Conservation (phyloP, 2,888 invertebrate species). For the Rhamphomyia laevipes region DNA sequence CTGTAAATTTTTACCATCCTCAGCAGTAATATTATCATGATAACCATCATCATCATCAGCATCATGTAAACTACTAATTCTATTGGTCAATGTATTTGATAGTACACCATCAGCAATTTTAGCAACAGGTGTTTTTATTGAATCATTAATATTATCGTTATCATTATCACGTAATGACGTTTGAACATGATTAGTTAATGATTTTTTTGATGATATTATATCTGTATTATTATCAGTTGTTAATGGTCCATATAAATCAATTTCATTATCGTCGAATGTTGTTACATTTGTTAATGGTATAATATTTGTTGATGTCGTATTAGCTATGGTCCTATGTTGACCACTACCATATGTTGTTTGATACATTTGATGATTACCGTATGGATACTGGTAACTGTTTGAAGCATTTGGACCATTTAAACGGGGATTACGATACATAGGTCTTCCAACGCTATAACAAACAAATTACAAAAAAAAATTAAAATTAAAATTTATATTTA, state of each 20-base stretch:
- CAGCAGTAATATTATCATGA: background rate
- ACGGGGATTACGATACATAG: slow-evolving; percentile 7
- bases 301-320: background rate
- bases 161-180: background rate
- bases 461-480: background rate
- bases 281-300: background rate
- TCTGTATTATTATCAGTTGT: slow-evolving; percentile 7
- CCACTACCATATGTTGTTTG: slow-evolving; percentile 6
- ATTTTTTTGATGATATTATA: background rate
- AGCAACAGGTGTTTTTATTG: slow-evolving; percentile 4
- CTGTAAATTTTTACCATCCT: background rate
- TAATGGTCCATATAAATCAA: slow-evolving; percentile 4
- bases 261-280: slow-evolving; percentile 4
- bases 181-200: slow-evolving; percentile 5
- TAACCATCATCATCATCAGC: slow-evolving; percentile 1
- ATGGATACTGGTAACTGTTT: slow-evolving; percentile 11
- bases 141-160: background rate
- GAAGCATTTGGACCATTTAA: slow-evolving; percentile 10
- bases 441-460: slow-evolving; percentile 1
- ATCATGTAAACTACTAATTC: slow-evolving; percentile 4
- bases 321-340: background rate
- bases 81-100: slow-evolving; percentile 4
- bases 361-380: slow-evolving; percentile 10
- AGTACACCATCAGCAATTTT: slow-evolving; percentile 10
- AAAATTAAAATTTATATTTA: no score